Base-by-base conservation (phyloP, 2,888 invertebrate genomes). In the Creontiades dilutus region DNA sequence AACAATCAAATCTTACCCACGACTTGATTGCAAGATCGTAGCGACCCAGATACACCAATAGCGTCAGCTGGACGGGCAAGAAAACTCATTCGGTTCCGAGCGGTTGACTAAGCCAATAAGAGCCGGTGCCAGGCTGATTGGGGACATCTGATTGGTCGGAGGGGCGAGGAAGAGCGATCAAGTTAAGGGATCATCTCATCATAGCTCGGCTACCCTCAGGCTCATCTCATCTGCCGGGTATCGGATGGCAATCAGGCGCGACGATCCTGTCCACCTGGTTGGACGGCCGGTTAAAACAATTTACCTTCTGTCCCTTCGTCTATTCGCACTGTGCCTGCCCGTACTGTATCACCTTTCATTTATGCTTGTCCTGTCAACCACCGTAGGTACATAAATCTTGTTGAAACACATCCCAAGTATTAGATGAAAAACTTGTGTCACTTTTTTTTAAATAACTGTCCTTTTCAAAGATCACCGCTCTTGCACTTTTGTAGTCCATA, bases 131-230 rank as follows among this genome's bases (percentile, higher is more conserved):
- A n/a, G 19, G 61, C 61, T 61, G 61, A 23, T 23, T 23, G 68
- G 68, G 68, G 61, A 61, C 61, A 61, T 61, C 68, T 68, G 68
- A 68, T 68, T 68, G 68, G 68, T n/a, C 57, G 68, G 19, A 19
- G 19, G 68, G 23, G 68, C 19, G 9, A 68, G 68, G 68, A 68
- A 23, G 27, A 68, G 68, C 68, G 68, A 68, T 68, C 68, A 68
- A 23, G 68, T 68, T 68, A 68, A 68, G 68, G 68, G 68, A 68
- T 68, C 68, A 68, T 68, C 68, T 68, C 68, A 68, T 68, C 68
- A 68, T 23, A 16, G 57, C n/a, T 57, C 23, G 68, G 61, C 16
- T 61, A 61, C 61, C 68, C 68, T 23, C 68, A 68, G 68, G 68
- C 68, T 23, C 68, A 68, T 68, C 68, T 68, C 68, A 23, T 68